Base-by-base conservation (phyloP, 2,797 vertebrate species). In the Phaenicophaeus curvirostris region DNA sequence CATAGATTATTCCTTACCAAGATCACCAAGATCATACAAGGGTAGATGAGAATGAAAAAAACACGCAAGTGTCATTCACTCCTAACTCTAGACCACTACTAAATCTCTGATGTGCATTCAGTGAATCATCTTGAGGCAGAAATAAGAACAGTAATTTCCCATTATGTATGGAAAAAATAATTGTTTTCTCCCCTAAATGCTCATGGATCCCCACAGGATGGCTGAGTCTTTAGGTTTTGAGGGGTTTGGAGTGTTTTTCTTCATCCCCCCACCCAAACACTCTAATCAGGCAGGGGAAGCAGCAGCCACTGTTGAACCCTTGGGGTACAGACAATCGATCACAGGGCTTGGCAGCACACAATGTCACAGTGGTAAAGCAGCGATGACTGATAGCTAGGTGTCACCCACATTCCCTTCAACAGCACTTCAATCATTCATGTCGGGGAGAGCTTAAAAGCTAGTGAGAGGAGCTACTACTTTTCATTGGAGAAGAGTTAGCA, bases 171-270 rank as follows among this genome's bases (percentile, higher is more conserved):
- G 21, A 61, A 89, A 35, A 85, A 85, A 55, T 51, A 87, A 67
- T 4, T 35, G 10, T 23, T 62, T 28, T 83, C 31, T 63, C 25
- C 30, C 5, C 8, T 39, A 51, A 76, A 57, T 6, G 23, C 23
- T 76, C 17, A 54, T 46, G 84, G 8, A 31, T 67, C 8, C 51
- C 53, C n/a, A 58, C 2, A 50, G n/a, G 51, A 67, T 8, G 4
- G 39, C 19, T 14, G 1, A 6, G 23, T 16, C 6, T 50, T 28
- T 11, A 31, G 35, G 55, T 55, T 67, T 25, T 53, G 5, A 54
- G 24, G 11, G 0, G 2, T 31, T 66, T 55, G 6, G 17, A 30
- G 21, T 6, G 9, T 0, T 9, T 63, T 44, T 3, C 23, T 42
- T 71, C 57, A 15, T 46, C 46, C 46, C 46, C 11, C 44, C 44